Evolutionary conservation across 2,888 invertebrate genomes (phyloP).

Genomic region (Himalopsyche japonica): DNA sequence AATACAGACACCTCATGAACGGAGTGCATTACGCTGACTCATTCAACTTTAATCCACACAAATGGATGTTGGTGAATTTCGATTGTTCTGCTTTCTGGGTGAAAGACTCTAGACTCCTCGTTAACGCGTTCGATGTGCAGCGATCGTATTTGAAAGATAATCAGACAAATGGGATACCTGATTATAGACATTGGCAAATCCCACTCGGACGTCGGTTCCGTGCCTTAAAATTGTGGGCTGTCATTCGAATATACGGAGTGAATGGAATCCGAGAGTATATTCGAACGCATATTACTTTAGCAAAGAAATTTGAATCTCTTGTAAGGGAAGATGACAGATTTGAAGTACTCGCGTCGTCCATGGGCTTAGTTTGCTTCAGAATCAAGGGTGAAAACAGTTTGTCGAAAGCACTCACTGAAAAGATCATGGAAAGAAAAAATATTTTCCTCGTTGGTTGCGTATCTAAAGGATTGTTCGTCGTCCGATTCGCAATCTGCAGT

Average conservation of each 20-base stretch:
- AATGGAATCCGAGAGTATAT: constrained; percentile 79
- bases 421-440: constrained; percentile 73
- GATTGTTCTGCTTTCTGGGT: constrained; percentile 96
- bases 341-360: constrained; percentile 70
- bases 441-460: constrained; percentile 82
- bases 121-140: constrained; percentile 88
- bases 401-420: constrained; percentile 72
- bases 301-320: constrained; percentile 75
- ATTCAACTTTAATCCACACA: constrained; percentile 93
- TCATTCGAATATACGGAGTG: constrained; percentile 79
- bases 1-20: constrained; percentile 77
- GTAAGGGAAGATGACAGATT: constrained; percentile 75
- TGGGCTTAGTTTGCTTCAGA: constrained; percentile 91
- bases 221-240: constrained; percentile 92
- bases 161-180: constrained; percentile 63
- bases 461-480: constrained; percentile 67
- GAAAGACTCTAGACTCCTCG: constrained; percentile 76
- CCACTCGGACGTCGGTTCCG: constrained; percentile 85
- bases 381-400: constrained; percentile 72
- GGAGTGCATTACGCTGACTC: constrained; percentile 85
- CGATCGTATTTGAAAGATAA: constrained; percentile 84
- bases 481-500: constrained; percentile 84
- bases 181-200: constrained; percentile 83
- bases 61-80: constrained; percentile 93
- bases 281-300: constrained; percentile 73